These are phyloP conservation scores for Coelopa pilipes DNA, from an alignment of 2,888 invertebrate genomes.

Conservation along the genomic window DNA sequence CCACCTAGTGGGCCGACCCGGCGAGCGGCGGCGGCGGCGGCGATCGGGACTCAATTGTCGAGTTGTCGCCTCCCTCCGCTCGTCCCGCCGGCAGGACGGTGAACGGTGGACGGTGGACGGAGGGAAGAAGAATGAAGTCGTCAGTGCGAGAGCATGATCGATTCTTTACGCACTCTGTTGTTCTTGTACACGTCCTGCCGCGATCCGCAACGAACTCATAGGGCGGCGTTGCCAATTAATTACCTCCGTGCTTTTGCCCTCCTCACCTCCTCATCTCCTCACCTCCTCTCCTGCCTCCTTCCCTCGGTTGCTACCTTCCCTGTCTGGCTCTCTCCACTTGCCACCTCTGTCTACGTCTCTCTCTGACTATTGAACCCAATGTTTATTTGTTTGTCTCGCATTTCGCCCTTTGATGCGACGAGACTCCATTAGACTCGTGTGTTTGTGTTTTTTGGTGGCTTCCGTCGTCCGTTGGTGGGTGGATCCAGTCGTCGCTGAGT, in stretches of 20 bases:
- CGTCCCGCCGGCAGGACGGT: too few species aligned
- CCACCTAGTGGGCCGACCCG: conserved; percentile 23
- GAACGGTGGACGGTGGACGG: too few species aligned
- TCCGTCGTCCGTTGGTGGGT: background rate
- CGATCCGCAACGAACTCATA: conserved; percentile 14
- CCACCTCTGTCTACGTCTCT: background rate
- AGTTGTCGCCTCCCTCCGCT: conserved; percentile 22
- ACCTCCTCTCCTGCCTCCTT: too few species aligned
- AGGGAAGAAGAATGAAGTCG: too few species aligned
- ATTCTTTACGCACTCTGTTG: conserved; percentile 56
- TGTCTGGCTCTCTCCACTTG: background rate
- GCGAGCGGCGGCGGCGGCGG: too few species aligned
- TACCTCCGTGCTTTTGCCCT: conserved; percentile 18
- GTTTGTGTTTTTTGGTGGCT: background rate
- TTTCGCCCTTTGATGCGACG: conserved; percentile 18
- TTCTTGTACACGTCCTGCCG: background rate
- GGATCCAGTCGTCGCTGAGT: background rate
- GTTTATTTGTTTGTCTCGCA: conserved; percentile 5
- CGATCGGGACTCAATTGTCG: conserved; percentile 13
- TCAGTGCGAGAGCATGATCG: conserved; percentile 60
- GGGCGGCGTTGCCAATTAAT: conserved; percentile 30
- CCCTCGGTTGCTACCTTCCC: too few species aligned
- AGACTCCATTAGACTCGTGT: background rate
- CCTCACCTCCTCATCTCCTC: too few species aligned
- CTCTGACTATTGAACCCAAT: too few species aligned